These are phyloP conservation scores for Drosophila bunnanda DNA, from an alignment of 2,888 invertebrate genomes.

Conservation along the genomic window DNA sequence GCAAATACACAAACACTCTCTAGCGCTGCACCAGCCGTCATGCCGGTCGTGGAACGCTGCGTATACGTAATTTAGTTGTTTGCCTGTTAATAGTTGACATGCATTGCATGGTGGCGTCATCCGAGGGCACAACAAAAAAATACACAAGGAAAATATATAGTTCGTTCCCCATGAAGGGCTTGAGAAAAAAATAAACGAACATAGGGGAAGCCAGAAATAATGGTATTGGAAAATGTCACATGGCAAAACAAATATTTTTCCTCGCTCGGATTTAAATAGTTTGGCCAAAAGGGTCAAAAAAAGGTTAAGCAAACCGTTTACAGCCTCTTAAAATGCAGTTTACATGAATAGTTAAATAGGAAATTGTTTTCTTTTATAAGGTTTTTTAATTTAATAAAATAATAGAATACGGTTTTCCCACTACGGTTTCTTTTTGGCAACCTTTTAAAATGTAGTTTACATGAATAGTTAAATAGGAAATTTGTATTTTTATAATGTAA, in stretches of 20 bases:
- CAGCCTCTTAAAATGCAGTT: neutral
- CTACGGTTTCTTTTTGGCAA: no score
- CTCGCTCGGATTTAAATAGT: neutral
- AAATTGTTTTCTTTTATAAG: neutral
- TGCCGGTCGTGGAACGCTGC: constrained; percentile 62
- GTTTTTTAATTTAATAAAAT: neutral
- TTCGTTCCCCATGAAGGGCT: constrained; percentile 28
- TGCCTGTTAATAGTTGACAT: constrained; percentile 57
- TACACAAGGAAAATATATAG: constrained; percentile 24
- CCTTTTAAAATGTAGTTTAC: neutral
- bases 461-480: neutral
- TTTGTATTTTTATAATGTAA: neutral
- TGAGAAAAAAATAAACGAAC: neutral
- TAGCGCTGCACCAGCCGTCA: constrained; percentile 4
- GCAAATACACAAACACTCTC: constrained; percentile 26
- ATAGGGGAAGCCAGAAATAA: constrained; percentile 8
- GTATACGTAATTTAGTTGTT: constrained; percentile 70
- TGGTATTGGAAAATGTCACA: constrained; percentile 16
- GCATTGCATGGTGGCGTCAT: constrained; percentile 41
- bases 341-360: neutral
- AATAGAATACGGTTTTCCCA: no score
- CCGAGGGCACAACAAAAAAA: constrained; percentile 6
- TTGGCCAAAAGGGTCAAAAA: neutral
- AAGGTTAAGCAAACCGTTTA: neutral
- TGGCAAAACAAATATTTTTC: constrained; percentile 2